Percentiles rank a stretch among this genome's conserved stretches.
phyloP scores from a whole-genome alignment of 2,888 invertebrate genomes.

The Gastrophysa polygoni region DNA sequence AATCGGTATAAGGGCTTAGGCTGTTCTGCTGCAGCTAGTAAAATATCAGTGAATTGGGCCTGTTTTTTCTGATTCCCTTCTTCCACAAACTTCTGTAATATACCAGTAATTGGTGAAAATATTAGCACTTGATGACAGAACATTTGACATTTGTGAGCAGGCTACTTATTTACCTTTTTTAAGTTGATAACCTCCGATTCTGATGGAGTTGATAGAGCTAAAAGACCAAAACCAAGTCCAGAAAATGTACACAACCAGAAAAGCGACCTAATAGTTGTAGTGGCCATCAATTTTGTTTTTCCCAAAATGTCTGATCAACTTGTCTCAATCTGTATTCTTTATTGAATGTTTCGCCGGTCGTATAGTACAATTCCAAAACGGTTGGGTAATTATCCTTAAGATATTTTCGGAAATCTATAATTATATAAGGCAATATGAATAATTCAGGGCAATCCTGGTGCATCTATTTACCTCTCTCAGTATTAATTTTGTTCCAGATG shows the following conservation, averaged over 20 bases:
- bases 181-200: slow-evolving; percentile 47
- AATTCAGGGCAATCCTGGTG: slow-evolving; percentile 1
- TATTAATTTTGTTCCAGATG: slow-evolving; percentile 72
- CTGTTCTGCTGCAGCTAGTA: slow-evolving; percentile 61
- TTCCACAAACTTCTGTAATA: slow-evolving; percentile 54
- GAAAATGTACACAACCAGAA: slow-evolving; percentile 68
- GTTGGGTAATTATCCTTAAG: slow-evolving; percentile 70
- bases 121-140: slow-evolving; percentile 5
- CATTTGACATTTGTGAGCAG: neutral
- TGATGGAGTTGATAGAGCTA: slow-evolving; percentile 63
- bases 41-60: slow-evolving; percentile 53
- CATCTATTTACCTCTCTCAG: slow-evolving; percentile 67
- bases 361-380: slow-evolving; percentile 72
- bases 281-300: slow-evolving; percentile 59
- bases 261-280: slow-evolving; percentile 55
- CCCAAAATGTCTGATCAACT: slow-evolving; percentile 65
- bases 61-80: slow-evolving; percentile 44
- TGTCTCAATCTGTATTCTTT: slow-evolving; percentile 60
- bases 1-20: slow-evolving; percentile 59
- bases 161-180: slow-evolving; percentile 38
- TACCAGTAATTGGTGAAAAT: neutral
- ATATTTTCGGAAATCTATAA: slow-evolving; percentile 73
- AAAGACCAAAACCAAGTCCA: slow-evolving; percentile 66
- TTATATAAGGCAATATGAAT: slow-evolving; percentile 8
- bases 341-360: slow-evolving; percentile 68